Conservation (phyloP, 2,888 invertebrate species). For the Apamea sordens region DNA sequence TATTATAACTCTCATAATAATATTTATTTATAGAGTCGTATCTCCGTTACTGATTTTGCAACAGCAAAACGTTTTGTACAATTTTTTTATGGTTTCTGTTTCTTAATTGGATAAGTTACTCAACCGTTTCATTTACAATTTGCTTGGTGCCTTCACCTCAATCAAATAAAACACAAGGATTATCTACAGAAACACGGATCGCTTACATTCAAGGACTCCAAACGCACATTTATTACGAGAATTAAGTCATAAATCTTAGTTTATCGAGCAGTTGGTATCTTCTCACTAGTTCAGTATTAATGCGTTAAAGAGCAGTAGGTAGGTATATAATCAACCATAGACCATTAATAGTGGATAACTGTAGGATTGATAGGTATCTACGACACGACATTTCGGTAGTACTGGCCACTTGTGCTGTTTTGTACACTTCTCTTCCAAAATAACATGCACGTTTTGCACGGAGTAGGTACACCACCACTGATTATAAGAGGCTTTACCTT, state of each 20-base stretch:
- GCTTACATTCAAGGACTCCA: slow-evolving; percentile 9
- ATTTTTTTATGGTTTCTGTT: slow-evolving; percentile 33
- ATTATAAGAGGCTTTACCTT: neutral
- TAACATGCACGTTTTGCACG: neutral
- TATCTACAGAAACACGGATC: slow-evolving; percentile 8
- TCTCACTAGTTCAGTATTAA: neutral
- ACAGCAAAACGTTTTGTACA: slow-evolving; percentile 40
- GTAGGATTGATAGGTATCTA: neutral
- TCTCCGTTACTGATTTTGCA: slow-evolving; percentile 27
- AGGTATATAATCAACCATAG: neutral
- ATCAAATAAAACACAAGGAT: slow-evolving; percentile 22
- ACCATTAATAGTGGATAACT: neutral
- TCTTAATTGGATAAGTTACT: slow-evolving; percentile 40
- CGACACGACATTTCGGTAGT: neutral
- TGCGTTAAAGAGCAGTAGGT: neutral
- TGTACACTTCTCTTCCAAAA: neutral
- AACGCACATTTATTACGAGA: slow-evolving; percentile 3
- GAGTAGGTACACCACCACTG: neutral
- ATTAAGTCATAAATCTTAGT: slow-evolving; percentile 12
- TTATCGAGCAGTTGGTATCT: neutral
- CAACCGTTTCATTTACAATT: slow-evolving; percentile 41
- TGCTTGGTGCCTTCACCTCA: slow-evolving; percentile 25
- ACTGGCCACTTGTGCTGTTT: neutral
- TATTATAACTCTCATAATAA: neutral
- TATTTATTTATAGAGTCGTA: slow-evolving; percentile 4